Evolutionary conservation across 2,888 invertebrate species (phyloP).

Genomic region (Elgonia sp.): DNA sequence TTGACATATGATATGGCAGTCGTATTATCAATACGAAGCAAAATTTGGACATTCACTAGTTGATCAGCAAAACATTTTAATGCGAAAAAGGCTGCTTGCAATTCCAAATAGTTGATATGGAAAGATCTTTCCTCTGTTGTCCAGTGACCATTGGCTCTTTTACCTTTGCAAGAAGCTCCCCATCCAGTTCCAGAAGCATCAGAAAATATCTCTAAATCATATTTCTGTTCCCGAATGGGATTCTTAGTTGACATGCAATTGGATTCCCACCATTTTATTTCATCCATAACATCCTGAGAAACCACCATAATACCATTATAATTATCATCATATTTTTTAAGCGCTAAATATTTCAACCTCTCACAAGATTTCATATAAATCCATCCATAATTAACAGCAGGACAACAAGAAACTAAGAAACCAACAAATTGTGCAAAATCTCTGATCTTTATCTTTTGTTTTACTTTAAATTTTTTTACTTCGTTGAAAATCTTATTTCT

Average conservation of each 20-base stretch:
- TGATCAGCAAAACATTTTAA: conserved; percentile 72
- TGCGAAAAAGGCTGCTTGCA: no score
- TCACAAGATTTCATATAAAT: conserved; percentile 42
- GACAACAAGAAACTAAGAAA: conserved; percentile 51
- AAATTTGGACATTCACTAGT: no score
- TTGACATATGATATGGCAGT: conserved; percentile 25
- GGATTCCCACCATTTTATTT: background rate
- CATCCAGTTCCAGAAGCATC: no score
- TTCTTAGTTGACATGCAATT: background rate
- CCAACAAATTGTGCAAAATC: conserved; percentile 37
- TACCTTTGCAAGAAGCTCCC: no score
- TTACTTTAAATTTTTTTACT: conserved; percentile 18
- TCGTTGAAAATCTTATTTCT: conserved; percentile 2
- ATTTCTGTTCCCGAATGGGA: background rate
- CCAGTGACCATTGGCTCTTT: no score
- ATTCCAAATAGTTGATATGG: no score
- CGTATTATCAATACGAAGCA: background rate
- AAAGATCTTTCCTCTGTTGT: no score
- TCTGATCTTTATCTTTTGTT: conserved; percentile 31
- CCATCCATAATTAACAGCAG: conserved; percentile 43
- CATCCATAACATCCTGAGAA: background rate
- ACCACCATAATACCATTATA: conserved; percentile 17
- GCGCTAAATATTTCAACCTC: conserved; percentile 38
- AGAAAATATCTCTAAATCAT: no score
- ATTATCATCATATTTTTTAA: conserved; percentile 29